phyloP scores from a whole-genome alignment of 2,888 invertebrate species.

The Keiferia lycopersicella region DNA sequence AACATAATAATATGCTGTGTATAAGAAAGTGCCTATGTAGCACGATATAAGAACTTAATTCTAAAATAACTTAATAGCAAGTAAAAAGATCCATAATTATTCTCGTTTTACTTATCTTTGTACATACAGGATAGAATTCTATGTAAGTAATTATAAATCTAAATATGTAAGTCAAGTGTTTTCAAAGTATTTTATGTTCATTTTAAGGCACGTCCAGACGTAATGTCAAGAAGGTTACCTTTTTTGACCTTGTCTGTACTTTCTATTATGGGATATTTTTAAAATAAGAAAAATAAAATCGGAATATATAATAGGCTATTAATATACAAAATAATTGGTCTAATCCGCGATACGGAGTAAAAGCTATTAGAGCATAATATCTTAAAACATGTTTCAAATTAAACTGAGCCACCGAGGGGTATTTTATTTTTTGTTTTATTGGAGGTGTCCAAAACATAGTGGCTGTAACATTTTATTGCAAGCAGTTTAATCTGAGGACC shows the following conservation, averaged over 20 bases:
- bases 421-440: background rate
- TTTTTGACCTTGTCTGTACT: background rate
- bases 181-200: too few species aligned
- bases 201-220: too few species aligned
- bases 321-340: background rate
- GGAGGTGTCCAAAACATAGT: constrained; percentile 47
- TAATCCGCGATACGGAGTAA: background rate
- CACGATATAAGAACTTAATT: too few species aligned
- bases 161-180: too few species aligned
- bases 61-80: too few species aligned
- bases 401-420: background rate
- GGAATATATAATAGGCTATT: background rate
- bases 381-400: background rate
- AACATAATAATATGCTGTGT: too few species aligned
- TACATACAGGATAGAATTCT: too few species aligned
- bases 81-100: too few species aligned
- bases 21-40: too few species aligned
- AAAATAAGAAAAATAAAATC: background rate
- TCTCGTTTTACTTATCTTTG: too few species aligned
- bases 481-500: constrained; percentile 58
- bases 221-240: background rate
- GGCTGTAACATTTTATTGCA: constrained; percentile 54
- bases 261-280: background rate
- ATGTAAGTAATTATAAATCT: too few species aligned
- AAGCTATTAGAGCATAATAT: background rate